Conservation (phyloP, 2,797 vertebrate genomes). For the Phoxinus dragarum region DNA sequence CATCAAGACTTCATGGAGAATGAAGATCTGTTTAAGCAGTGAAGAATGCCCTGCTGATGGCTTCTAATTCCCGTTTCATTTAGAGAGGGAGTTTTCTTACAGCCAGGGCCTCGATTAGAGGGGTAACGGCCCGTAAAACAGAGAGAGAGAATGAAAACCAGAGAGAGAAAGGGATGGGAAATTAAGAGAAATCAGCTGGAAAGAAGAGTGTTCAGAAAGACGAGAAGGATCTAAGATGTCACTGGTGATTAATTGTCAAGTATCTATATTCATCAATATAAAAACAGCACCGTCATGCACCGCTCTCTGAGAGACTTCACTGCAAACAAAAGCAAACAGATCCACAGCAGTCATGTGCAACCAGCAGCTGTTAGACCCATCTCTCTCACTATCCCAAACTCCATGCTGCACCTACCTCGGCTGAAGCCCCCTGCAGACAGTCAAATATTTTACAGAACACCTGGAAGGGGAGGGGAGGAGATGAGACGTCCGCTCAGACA, state of each 20-base stretch:
- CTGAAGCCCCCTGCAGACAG: constrained; percentile 74
- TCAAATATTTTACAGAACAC: constrained; percentile 77
- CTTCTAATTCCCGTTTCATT: constrained; percentile 60
- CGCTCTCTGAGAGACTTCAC: constrained; percentile 11
- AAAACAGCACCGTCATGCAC: not conserved
- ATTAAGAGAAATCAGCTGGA: constrained; percentile 21
- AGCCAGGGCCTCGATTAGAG: constrained; percentile 57
- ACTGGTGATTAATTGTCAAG: not conserved
- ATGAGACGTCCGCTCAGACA: constrained; percentile 32
- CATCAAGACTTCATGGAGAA: constrained; percentile 35
- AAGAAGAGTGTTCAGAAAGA: not conserved
- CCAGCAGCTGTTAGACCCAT: constrained; percentile 25
- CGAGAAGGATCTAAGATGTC: constrained; percentile 1
- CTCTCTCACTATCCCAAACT: constrained; percentile 50
- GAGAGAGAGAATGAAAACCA: constrained; percentile 1
- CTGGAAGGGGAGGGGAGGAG: constrained; percentile 65
- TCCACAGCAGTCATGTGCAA: constrained; percentile 3
- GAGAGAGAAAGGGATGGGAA: constrained; percentile 12
- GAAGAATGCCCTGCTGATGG: constrained; percentile 56
- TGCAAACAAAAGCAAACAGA: constrained; percentile 27
- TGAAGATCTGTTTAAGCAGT: constrained; percentile 52
- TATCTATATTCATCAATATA: constrained; percentile 6
- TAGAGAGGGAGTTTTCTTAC: constrained; percentile 51
- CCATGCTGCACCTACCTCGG: constrained; percentile 71
- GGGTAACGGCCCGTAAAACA: constrained; percentile 30